phyloP scores from a whole-genome alignment of 2,113 vertebrate species.

The Apodemus speciosus region DNA sequence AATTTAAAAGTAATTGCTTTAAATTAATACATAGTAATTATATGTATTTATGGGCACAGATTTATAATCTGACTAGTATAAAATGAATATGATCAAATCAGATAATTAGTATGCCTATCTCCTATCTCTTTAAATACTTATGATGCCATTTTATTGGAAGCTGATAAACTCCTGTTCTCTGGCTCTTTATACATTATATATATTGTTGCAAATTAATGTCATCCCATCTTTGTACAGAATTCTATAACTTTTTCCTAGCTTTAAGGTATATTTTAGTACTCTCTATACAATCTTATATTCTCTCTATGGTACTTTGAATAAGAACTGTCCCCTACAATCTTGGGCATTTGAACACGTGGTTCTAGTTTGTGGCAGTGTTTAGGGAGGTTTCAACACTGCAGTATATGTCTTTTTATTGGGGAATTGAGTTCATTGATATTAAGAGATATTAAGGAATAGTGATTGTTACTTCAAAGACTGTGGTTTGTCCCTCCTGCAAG shows the following conservation, averaged over 20 bases:
- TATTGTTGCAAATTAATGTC: not conserved
- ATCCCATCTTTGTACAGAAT: not conserved
- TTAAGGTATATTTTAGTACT: not conserved
- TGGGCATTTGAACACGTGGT: not conserved
- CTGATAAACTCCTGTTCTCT: not conserved
- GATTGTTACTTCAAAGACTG: too few species aligned
- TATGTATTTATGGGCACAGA: not conserved
- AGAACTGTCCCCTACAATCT: not conserved
- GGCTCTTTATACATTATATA: not conserved
- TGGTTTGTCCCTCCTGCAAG: too few species aligned
- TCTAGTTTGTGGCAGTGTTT: not conserved
- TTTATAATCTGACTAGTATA: not conserved
- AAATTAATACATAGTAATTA: not conserved
- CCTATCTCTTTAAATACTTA: not conserved
- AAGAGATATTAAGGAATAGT: too few species aligned
- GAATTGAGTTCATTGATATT: too few species aligned
- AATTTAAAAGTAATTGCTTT: not conserved
- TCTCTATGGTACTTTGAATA: not conserved
- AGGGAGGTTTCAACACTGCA: not conserved
- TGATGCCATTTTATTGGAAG: not conserved
- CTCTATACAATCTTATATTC: not conserved
- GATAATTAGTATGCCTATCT: not conserved
- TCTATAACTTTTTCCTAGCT: not conserved
- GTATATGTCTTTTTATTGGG: too few species aligned
- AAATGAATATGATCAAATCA: not conserved